phyloP scores from a whole-genome alignment of 2,888 invertebrate species.

The Seladonia tumulorum region DNA sequence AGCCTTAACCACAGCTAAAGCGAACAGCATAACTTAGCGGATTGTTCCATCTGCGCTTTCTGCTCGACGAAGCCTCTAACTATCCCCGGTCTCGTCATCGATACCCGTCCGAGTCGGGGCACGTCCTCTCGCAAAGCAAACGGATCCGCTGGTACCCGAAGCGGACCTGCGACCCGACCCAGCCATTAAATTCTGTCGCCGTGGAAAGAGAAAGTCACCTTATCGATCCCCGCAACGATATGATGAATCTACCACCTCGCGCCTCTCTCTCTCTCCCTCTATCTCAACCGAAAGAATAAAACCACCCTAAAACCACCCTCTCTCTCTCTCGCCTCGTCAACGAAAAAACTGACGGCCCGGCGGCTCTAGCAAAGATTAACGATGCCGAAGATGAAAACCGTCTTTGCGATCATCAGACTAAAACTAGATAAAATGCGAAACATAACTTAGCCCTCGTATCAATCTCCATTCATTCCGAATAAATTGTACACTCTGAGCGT shows the following conservation, averaged over 20 bases:
- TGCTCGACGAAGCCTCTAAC: conserved; percentile 9
- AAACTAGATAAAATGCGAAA: not conserved
- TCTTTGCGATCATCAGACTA: not conserved
- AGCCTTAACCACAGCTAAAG: not conserved
- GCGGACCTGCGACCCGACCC: not conserved
- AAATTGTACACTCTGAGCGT: too few relatives aligned
- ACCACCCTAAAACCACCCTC: not conserved
- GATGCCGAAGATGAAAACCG: not conserved
- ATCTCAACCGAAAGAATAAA: not conserved
- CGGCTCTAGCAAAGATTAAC: not conserved
- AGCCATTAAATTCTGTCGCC: conserved; percentile 11
- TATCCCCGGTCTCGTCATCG: not conserved
- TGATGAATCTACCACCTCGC: not conserved
- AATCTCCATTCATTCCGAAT: too few relatives aligned
- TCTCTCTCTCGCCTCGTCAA: too few relatives aligned
- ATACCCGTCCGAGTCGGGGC: conserved; percentile 8
- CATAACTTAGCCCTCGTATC: not conserved
- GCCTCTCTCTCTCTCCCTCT: not conserved
- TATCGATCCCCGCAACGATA: not conserved
- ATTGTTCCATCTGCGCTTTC: conserved; percentile 4
- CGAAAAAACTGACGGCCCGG: not conserved
- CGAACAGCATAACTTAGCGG: not conserved
- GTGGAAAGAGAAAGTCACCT: conserved; percentile 2
- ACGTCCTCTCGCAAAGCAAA: conserved; percentile 20
- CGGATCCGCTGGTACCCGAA: not conserved